Base-by-base conservation (phyloP, 2,113 vertebrate genomes). In the Eleginops maclovinus region DNA sequence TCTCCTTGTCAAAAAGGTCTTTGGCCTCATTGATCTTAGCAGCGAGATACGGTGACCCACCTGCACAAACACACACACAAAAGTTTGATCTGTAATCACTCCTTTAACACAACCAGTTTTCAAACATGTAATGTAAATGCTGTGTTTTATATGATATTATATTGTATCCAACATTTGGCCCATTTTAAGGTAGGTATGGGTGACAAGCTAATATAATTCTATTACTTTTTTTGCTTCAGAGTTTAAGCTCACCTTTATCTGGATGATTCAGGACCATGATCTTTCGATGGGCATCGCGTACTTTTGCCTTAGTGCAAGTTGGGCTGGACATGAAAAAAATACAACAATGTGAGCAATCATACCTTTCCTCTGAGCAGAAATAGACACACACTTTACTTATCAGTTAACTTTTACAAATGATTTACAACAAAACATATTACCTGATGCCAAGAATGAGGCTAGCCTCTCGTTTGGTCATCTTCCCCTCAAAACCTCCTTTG, bases 191-290 rank as follows among this genome's bases (percentile, higher is more conserved):
- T 36, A 8, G 31, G 7, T 36, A 36, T 36, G 5, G 31, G 8
- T 36, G 8, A 36, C 31, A 36, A 36, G 8, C 7, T 5, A 36
- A 36, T 36, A 9, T 36, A 36, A 36, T 36, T 36, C 1, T 7
- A 36, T 36, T 36, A 36, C 31, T 36, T 36, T 36, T 8, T 14
- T 7, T 13, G 11, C 17, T 49, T 14, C 2, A 44, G 14, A 31
- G 10, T 31, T 24, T 4, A 11, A 24, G 26, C 46, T 72, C 86
- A 98, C 98, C 97, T 97, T 97, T 98, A 94, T 99, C 97, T 77
- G 98, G 97, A 79, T 99, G 97, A 93, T 99, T 99, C 87, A 98
- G 94, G 92, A 97, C 95, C 97, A 99, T 97, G 79, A 97, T 95
- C 89, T 92, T 96, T 75, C 96, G 94, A 72, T 98, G 97, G 6